Base-by-base conservation (phyloP, 2,888 invertebrate genomes). In the Thera obeliscata region DNA sequence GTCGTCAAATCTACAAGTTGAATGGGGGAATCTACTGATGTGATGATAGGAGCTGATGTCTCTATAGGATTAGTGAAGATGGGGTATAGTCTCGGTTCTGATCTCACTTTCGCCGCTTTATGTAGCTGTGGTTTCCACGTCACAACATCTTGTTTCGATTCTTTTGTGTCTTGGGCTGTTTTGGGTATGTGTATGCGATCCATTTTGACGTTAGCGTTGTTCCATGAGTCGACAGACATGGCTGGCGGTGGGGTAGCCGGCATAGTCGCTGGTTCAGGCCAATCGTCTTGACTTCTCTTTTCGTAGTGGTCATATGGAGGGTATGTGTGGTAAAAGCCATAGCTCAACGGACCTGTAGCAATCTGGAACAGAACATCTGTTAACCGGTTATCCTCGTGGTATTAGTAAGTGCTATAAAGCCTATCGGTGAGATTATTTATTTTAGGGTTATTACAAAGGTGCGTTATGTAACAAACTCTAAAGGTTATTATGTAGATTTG, bases 301-400 rank as follows among this genome's bases (percentile, higher is more conserved):
- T 94, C 94, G 64, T 87, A 90, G 76, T 91, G 89, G n/a, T 92
- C 92, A 72, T 91, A 87, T 9, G 88, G 84, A 12, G 93, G 94
- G 65, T 94, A 93, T 3, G 94, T 85, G 70, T 96, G 95, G 83
- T 97, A 97, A 60, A 96, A 94, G 33, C 97, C 97, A 81, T 97
- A 97, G 90, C 95, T 96, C 70, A 97, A 81, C 85, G 96, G 96
- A 88, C 94, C 96, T 76, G 96, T 94, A 78, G 96, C 96, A 79
- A 96, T 94, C 95, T 95, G 86, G 87, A 89, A 89, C 88, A 91
- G 88, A 93, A 93, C 86, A 89, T 85, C 93, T 94, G 80, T 93
- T 91, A 93, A 90, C 85, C 72, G 85, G 86, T 93, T 90, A 93
- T 84, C 87, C 72, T 77, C 78, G 73, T 80, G 81, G 71, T 79